These are phyloP conservation scores for Lypha dubia DNA, from an alignment of 2,888 invertebrate genomes.

Conservation along the genomic window DNA sequence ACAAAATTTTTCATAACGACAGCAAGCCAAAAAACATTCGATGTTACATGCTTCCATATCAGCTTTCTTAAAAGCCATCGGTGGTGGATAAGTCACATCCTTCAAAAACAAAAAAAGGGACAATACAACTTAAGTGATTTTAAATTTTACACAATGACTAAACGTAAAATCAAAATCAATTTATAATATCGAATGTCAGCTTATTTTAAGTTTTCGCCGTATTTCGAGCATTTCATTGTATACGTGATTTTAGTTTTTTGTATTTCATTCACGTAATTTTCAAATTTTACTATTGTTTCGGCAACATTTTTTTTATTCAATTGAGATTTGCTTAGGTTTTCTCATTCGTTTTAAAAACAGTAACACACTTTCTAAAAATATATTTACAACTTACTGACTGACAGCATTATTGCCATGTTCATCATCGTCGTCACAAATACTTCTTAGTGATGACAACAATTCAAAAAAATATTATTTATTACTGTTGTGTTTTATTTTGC, in stretches of 20 bases:
- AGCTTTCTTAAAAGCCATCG: no score
- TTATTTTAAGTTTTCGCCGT: slow-evolving; percentile 7
- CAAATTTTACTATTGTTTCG: slow-evolving; percentile 64
- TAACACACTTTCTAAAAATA: not conserved
- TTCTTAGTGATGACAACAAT: slow-evolving; percentile 53
- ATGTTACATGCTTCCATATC: no score
- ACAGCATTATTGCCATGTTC: slow-evolving; percentile 37
- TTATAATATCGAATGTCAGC: slow-evolving; percentile 28
- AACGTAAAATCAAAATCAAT: slow-evolving; percentile 46
- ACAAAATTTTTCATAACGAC: no score
- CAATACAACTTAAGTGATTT: slow-evolving; percentile 61
- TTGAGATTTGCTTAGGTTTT: slow-evolving; percentile 6
- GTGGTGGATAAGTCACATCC: not conserved
- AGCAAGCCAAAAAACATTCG: no score
- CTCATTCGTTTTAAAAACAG: not conserved
- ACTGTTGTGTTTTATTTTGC: slow-evolving; percentile 15
- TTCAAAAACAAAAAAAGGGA: slow-evolving; percentile 17
- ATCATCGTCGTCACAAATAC: slow-evolving; percentile 24
- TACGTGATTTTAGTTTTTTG: slow-evolving; percentile 59
- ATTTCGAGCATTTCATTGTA: slow-evolving; percentile 6
- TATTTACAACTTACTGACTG: slow-evolving; percentile 13
- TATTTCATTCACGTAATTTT: slow-evolving; percentile 67
- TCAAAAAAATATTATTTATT: slow-evolving; percentile 65
- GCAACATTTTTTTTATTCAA: slow-evolving; percentile 27
- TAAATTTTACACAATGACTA: slow-evolving; percentile 49